A percentile compares a stretch with the other conserved stretches of the same genome.
phyloP scores from a whole-genome alignment of 2,797 vertebrate species.

The Arrhamphus sclerolepis region DNA sequence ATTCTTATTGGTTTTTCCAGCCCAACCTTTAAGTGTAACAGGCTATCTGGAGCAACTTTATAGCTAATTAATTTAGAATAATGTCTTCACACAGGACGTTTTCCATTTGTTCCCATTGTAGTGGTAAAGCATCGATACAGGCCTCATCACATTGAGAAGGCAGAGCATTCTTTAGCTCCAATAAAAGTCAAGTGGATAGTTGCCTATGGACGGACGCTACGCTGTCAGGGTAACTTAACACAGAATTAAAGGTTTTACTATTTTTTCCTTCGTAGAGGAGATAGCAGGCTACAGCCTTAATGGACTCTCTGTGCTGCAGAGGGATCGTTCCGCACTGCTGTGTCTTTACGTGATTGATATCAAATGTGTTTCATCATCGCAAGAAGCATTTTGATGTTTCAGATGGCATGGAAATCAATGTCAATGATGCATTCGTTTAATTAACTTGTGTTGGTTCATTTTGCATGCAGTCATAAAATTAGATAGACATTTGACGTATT shows the following conservation, averaged over 20 bases:
- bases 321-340: not conserved
- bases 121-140: not conserved
- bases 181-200: not conserved
- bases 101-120: not conserved
- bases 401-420: conserved; percentile 41
- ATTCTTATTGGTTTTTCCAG: too few relatives aligned
- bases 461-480: conserved; percentile 26
- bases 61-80: not conserved
- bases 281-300: not conserved
- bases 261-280: not conserved
- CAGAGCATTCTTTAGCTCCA: not conserved
- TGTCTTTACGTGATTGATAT: conserved; percentile 28
- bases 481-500: conserved; percentile 24
- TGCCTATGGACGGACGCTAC: not conserved
- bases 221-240: not conserved
- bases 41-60: not conserved
- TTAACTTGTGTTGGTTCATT: conserved; percentile 16
- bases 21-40: not conserved
- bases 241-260: not conserved
- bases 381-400: conserved; percentile 28
- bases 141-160: not conserved
- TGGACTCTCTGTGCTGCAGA: not conserved
- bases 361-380: not conserved
- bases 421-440: conserved; percentile 31
- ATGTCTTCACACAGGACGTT: not conserved